Conservation (phyloP, 2,888 invertebrate species). For the Tricholauxania praeusta region DNA sequence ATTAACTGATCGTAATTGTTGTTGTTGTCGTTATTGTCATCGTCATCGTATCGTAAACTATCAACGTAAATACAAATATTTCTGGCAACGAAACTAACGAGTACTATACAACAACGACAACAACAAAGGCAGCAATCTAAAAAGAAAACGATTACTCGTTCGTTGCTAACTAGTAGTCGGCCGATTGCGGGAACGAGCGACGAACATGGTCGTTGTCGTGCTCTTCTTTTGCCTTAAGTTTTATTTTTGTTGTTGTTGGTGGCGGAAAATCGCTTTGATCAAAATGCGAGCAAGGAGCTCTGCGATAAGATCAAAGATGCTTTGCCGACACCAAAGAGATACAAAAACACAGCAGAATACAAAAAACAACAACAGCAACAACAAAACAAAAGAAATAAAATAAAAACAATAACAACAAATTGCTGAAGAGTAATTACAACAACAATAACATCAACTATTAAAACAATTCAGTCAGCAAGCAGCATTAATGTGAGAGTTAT, state of each 20-base stretch:
- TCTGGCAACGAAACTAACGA: too few species aligned
- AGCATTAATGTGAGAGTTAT: constrained; percentile 11
- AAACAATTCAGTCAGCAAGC: constrained; percentile 13
- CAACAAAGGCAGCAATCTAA: constrained; percentile 32
- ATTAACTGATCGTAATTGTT: background rate
- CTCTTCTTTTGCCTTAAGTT: constrained; percentile 25
- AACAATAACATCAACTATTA: constrained; percentile 11
- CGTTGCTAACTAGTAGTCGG: background rate
- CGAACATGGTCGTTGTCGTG: constrained; percentile 26
- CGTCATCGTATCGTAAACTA: constrained; percentile 16
- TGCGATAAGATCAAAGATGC: constrained; percentile 68
- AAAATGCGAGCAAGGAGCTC: constrained; percentile 69
- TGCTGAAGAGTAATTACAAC: constrained; percentile 25
- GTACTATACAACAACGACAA: constrained; percentile 26
- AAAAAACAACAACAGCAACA: constrained; percentile 19
- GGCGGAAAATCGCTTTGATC: constrained; percentile 70
- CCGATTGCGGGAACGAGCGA: background rate
- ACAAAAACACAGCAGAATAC: constrained; percentile 16
- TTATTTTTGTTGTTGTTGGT: constrained; percentile 42
- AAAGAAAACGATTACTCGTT: background rate
- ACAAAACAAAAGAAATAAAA: constrained; percentile 30
- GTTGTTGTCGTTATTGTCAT: background rate
- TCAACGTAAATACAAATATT: constrained; percentile 15
- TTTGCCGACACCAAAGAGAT: constrained; percentile 57
- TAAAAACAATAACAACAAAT: constrained; percentile 38